Evolutionary conservation across 2,797 vertebrate genomes (phyloP).

Genomic region (Eulemur coronatus): DNA sequence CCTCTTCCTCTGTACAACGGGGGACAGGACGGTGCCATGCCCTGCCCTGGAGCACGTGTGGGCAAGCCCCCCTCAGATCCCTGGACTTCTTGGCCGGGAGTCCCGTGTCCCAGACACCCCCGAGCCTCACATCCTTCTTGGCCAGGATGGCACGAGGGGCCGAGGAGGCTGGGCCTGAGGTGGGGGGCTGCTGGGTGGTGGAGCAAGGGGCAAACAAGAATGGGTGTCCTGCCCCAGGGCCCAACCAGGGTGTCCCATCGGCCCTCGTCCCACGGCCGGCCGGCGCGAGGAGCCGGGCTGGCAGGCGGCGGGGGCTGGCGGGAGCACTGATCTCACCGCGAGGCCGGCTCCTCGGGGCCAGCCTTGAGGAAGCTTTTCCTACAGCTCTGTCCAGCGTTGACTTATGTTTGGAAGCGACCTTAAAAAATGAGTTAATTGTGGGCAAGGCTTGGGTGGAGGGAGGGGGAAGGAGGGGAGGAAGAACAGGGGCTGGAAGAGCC

Average conservation of each 20-base stretch:
- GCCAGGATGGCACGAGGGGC: neutral
- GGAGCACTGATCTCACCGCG: neutral
- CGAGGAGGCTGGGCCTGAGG: neutral
- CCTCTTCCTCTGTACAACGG: neutral
- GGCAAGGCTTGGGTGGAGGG: conserved; percentile 55
- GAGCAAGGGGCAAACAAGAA: neutral
- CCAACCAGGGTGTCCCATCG: neutral
- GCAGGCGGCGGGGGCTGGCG: neutral
- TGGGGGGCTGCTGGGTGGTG: neutral
- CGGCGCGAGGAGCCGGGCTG: neutral
- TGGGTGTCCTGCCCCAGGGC: neutral
- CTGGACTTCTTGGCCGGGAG: neutral
- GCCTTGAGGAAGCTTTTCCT: conserved; percentile 72
- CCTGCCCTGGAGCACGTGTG: neutral
- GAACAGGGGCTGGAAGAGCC: neutral
- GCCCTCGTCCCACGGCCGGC: neutral
- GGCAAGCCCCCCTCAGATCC: neutral
- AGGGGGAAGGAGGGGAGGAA: neutral
- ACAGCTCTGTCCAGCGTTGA: conserved; percentile 71
- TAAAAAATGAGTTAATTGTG: conserved; percentile 77
- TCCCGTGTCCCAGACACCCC: neutral
- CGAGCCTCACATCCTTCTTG: neutral
- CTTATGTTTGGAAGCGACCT: conserved; percentile 71
- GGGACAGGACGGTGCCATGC: no score
- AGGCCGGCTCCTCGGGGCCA: conserved; percentile 44